Percentiles rank a stretch among this genome's conserved stretches.
Evolutionary conservation across 2,113 vertebrate genomes (phyloP).

Genomic region (Notarius quadriscutis): DNA sequence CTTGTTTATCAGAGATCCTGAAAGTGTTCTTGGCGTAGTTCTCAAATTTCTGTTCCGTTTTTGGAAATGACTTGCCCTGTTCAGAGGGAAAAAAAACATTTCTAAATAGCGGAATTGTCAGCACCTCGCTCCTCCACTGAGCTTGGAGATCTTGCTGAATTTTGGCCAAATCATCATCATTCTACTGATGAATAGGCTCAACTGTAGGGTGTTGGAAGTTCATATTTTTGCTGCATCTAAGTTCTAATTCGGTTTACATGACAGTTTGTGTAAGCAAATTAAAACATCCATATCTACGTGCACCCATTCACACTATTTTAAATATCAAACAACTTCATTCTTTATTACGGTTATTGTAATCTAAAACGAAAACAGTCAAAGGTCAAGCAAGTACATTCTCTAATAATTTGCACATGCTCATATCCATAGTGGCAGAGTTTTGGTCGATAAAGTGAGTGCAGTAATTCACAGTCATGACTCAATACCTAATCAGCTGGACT

Average conservation of each 20-base stretch:
- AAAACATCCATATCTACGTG: constrained; percentile 35
- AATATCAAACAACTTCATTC: constrained; percentile 10
- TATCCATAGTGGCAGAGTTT: constrained; percentile 8
- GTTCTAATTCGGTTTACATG: constrained; percentile 36
- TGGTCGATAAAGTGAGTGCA: constrained; percentile 1
- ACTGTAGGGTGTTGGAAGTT: constrained; percentile 33
- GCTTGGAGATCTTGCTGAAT: constrained; percentile 45
- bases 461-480: constrained; percentile 21
- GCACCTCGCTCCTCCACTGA: constrained; percentile 39
- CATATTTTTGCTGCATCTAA: constrained; percentile 37
- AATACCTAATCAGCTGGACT: constrained; percentile 9
- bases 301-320: constrained; percentile 20
- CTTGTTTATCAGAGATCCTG: constrained; percentile 73
- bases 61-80: constrained; percentile 73
- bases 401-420: constrained; percentile 10
- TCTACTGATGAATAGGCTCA: constrained; percentile 40
- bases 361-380: neutral
- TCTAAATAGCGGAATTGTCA: constrained; percentile 41
- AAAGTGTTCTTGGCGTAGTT: constrained; percentile 70
- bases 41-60: constrained; percentile 78
- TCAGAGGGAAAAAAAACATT: constrained; percentile 31
- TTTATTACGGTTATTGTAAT: constrained; percentile 21
- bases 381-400: neutral
- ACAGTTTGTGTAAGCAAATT: constrained; percentile 38
- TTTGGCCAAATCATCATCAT: constrained; percentile 34